Percentiles rank a stretch among this genome's conserved stretches.
These are phyloP conservation scores for Esperia sulphurella DNA, from an alignment of 2,888 invertebrate genomes.

Conservation along the genomic window DNA sequence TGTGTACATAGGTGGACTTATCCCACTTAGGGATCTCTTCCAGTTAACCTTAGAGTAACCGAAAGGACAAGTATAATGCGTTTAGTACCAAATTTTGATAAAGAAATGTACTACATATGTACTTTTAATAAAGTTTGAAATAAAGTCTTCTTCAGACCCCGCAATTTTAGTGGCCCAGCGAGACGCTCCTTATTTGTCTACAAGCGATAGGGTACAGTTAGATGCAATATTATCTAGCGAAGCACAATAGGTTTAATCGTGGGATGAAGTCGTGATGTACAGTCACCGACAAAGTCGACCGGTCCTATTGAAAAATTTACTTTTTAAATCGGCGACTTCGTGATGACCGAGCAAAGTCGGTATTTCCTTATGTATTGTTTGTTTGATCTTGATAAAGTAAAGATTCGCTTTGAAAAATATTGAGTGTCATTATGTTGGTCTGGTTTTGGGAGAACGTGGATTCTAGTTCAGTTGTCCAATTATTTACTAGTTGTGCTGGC, in stretches of 20 bases:
- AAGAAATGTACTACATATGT: too few species aligned
- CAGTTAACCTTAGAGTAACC: too few species aligned
- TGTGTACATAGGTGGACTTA: too few species aligned
- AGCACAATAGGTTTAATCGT: constrained; percentile 68
- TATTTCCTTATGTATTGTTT: constrained; percentile 4
- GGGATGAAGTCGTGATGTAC: constrained; percentile 65
- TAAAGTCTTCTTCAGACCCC: neutral
- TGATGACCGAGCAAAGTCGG: neutral
- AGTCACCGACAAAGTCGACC: constrained; percentile 24
- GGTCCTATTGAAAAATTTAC: constrained; percentile 1
- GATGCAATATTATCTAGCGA: constrained; percentile 57
- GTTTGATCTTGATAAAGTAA: constrained; percentile 1
- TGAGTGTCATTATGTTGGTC: neutral
- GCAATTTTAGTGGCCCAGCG: constrained; percentile 27
- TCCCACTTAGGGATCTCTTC: too few species aligned
- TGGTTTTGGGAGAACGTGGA: neutral
- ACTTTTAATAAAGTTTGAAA: too few species aligned
- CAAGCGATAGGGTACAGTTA: constrained; percentile 67
- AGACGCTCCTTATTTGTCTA: constrained; percentile 68
- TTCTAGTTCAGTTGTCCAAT: neutral
- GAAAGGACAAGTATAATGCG: too few species aligned
- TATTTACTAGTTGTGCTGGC: too few species aligned
- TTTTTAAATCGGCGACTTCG: neutral
- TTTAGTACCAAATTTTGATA: too few species aligned
- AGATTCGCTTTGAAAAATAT: neutral